Evolutionary conservation across 1,140 invertebrate species (phyloP).

Genomic region (Thaumetopoea pityocampa): DNA sequence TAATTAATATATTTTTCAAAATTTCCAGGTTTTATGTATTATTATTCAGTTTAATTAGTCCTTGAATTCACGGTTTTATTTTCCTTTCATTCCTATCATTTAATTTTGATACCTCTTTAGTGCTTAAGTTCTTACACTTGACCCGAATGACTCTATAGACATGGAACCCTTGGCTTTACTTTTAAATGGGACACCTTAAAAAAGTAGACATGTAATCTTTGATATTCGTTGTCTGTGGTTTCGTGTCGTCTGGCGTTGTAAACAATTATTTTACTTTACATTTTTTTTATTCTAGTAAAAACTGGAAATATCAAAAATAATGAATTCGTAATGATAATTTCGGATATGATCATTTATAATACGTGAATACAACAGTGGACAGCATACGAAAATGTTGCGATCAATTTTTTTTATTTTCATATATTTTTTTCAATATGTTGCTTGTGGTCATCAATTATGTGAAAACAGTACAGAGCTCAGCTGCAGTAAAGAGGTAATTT

Average conservation of each 20-base stretch:
- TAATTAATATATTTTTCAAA: too few species aligned
- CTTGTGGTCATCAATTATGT: conserved; percentile 34
- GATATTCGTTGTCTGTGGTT: conserved; percentile 19
- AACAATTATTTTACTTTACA: conserved; percentile 30
- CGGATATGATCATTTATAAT: background rate
- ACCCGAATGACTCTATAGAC: too few species aligned
- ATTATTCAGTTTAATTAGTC: too few species aligned
- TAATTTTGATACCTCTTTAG: too few species aligned
- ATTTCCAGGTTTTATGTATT: too few species aligned
- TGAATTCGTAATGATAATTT: background rate
- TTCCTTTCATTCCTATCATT: too few species aligned
- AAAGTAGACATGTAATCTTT: conserved; percentile 5
- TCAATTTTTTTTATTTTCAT: conserved; percentile 27
- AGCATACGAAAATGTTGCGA: conserved; percentile 9
- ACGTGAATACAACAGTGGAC: background rate
- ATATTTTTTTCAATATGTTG: conserved; percentile 34
- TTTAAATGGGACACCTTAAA: too few species aligned
- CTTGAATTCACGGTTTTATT: too few species aligned
- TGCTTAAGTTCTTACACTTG: too few species aligned
- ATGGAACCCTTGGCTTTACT: too few species aligned
- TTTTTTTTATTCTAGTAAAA: conserved; percentile 11
- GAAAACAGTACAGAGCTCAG: conserved; percentile 39
- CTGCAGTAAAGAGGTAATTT: conserved; percentile 47
- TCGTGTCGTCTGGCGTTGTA: conserved; percentile 19
- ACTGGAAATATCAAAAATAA: conserved; percentile 3